These are phyloP conservation scores for Timema podura DNA, from an alignment of 2,888 invertebrate species.

Conservation along the genomic window DNA sequence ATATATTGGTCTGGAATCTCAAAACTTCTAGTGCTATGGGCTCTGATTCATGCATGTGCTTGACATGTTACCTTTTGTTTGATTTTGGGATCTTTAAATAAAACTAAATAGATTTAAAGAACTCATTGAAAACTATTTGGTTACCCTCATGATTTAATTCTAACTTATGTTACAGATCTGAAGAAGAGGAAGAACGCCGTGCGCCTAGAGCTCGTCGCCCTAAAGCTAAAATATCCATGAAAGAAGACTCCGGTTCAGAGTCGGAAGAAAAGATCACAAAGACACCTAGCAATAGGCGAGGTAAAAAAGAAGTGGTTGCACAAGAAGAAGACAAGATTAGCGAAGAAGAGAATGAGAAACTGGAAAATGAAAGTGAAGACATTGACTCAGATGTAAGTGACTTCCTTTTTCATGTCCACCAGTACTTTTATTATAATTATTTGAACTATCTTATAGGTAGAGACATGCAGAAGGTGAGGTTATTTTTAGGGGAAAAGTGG, in stretches of 20 bases:
- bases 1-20: too few relatives aligned
- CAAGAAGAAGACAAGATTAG: slow-evolving; percentile 33
- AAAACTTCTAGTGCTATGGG: too few relatives aligned
- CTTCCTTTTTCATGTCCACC: background rate
- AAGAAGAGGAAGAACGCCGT: slow-evolving; percentile 44
- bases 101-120: too few relatives aligned
- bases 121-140: too few relatives aligned
- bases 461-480: too few relatives aligned
- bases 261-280: slow-evolving; percentile 40
- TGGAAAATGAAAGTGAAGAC: slow-evolving; percentile 17
- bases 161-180: slow-evolving; percentile 30
- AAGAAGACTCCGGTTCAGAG: slow-evolving; percentile 47
- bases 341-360: slow-evolving; percentile 23
- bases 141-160: slow-evolving; percentile 38
- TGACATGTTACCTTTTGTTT: background rate
- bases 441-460: too few relatives aligned
- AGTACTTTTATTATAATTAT: background rate
- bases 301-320: slow-evolving; percentile 40
- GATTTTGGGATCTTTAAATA: background rate
- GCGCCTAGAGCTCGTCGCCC: slow-evolving; percentile 43
- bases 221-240: slow-evolving; percentile 44
- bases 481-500: too few relatives aligned
- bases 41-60: too few relatives aligned
- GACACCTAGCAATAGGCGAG: slow-evolving; percentile 34
- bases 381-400: slow-evolving; percentile 26